phyloP scores from a whole-genome alignment of 37 sponge, comb jelly and placozoan genomes.

The Spongilla lacustris region DNA sequence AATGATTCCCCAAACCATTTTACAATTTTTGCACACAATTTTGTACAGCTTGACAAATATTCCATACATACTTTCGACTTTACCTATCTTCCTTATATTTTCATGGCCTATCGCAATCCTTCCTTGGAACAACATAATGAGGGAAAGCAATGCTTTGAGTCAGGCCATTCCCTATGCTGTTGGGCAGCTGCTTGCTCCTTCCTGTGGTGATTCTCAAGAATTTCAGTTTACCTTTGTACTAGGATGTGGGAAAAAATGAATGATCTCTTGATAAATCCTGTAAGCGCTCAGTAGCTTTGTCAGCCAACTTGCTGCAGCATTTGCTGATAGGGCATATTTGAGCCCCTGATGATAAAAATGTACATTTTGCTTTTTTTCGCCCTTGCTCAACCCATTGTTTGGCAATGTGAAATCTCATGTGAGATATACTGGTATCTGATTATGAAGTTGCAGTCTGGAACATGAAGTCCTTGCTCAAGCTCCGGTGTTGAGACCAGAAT shows the following conservation, averaged over 20 bases:
- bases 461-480: conserved; percentile 76
- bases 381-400: conserved; percentile 73
- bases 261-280: conserved; percentile 7
- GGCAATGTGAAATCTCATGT: conserved; percentile 68
- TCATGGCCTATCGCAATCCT: neutral
- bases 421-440: conserved; percentile 69
- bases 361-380: conserved; percentile 45
- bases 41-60: conserved; percentile 36
- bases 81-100: neutral
- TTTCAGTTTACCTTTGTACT: conserved; percentile 10
- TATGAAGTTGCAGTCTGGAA: conserved; percentile 75
- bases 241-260: neutral
- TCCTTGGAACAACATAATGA: conserved; percentile 47
- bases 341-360: conserved; percentile 37
- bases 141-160: neutral
- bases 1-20: conserved; percentile 56
- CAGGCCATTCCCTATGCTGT: conserved; percentile 1
- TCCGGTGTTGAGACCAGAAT: conserved; percentile 74
- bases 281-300: neutral
- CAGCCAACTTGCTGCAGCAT: conserved; percentile 44
- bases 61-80: conserved; percentile 4
- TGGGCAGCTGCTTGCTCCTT: neutral
- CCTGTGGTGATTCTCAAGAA: conserved; percentile 7
- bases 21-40: conserved; percentile 49
- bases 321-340: conserved; percentile 23